Base-by-base conservation (phyloP, 1,140 invertebrate genomes). In the Ceratitis capitata region DNA sequence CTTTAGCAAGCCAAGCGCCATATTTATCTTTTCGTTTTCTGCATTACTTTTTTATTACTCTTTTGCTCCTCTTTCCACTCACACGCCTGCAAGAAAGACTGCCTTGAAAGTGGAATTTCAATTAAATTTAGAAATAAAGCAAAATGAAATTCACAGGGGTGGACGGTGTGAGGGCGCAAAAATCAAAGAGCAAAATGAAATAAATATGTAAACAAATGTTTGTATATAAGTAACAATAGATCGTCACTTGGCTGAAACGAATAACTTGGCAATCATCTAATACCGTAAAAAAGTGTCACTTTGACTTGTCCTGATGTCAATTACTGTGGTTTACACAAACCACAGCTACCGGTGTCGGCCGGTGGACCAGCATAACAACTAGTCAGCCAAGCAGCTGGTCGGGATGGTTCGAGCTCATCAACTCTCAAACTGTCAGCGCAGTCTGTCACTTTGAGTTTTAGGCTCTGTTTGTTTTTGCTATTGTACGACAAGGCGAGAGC, bases 301-400 rank as follows among this genome's bases (percentile, higher is more conserved):
- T 69, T 69, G 64, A 12, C 64, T 69, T 69, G 64, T 69, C 64
- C n/a, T 42, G 35, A 39, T 39, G 64, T 69, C 64, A 69, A 69
- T 39, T 69, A 69, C 64, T 39, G 64, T 69, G 64, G 29, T 39
- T 69, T 69, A 39, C 64, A 69, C 16, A 39, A 69, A n/a, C 64
- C 64, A 19, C 16, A 69, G 64, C 35, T 69, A 39, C 19, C 64
- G 32, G 29, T n/a, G n/a, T n/a, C n/a, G n/a, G n/a, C n/a, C n/a
- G n/a, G n/a, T n/a, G n/a, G n/a, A n/a, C 29, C 35, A 39, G 32
- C 32, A 39, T 69, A 69, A 69, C 64, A 69, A 69, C 64, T 14
- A 61, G 23, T 61, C n/a, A 61, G 29, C 58, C n/a, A n/a, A n/a
- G n/a, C 58, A 29, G 58, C 26, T 61, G 58, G 58, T n/a, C n/a